phyloP scores from a whole-genome alignment of 2,888 invertebrate genomes.

The Drosophila incognita region DNA sequence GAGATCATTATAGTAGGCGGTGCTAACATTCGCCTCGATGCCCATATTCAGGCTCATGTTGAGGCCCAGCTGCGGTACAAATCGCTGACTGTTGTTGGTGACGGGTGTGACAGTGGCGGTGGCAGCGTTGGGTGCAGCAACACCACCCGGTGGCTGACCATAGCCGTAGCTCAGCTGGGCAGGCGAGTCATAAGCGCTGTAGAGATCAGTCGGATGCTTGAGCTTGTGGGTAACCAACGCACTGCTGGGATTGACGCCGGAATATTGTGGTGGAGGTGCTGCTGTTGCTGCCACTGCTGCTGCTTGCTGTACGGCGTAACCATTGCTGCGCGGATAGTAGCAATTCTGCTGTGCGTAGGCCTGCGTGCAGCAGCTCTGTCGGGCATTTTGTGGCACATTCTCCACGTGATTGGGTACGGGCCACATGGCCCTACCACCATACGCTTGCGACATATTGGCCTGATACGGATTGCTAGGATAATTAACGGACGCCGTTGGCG shows the following conservation, averaged over 20 bases:
- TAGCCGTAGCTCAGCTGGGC: conserved; percentile 58
- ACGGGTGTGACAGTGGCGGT: conserved; percentile 4
- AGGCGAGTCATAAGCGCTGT: conserved; percentile 60
- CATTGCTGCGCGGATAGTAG: conserved; percentile 69
- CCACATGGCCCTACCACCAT: conserved; percentile 67
- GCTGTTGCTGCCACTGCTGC: conserved; percentile 1
- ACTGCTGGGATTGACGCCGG: conserved; percentile 22
- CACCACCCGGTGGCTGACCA: conserved; percentile 10
- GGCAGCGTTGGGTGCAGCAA: background rate
- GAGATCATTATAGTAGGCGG: conserved; percentile 76
- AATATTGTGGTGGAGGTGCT: conserved; percentile 40
- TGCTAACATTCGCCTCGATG: conserved; percentile 51
- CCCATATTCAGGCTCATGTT: conserved; percentile 44
- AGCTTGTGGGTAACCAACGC: conserved; percentile 54
- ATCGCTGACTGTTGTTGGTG: conserved; percentile 40
- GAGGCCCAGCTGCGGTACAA: conserved; percentile 38
- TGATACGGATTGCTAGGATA: conserved; percentile 59
- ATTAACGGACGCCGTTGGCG: conserved; percentile 24
- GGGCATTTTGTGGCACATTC: conserved; percentile 35
- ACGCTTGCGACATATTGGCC: conserved; percentile 48
- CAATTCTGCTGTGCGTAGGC: conserved; percentile 74
- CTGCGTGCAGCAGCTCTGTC: conserved; percentile 79
- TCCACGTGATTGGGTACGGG: conserved; percentile 38
- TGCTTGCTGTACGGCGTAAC: conserved; percentile 36
- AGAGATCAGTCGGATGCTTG: conserved; percentile 81